Evolutionary conservation across 2,113 vertebrate species (phyloP).

Genomic region (Erpornis zantholeuca): DNA sequence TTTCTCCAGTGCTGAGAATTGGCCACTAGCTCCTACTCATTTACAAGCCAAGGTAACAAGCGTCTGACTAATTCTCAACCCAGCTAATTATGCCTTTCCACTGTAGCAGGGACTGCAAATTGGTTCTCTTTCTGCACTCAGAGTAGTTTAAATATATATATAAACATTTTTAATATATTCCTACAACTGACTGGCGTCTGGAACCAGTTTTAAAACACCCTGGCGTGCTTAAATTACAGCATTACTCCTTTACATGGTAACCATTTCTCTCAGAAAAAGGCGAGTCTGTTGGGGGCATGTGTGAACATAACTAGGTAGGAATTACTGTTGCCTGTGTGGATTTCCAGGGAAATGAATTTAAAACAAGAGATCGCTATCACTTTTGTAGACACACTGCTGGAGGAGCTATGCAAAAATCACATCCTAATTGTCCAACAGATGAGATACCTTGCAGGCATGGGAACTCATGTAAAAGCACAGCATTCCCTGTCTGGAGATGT

Average conservation of each 20-base stretch:
- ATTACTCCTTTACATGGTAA: background rate
- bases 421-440: conserved; percentile 40
- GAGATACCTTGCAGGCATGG: conserved; percentile 1
- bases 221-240: background rate
- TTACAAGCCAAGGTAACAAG: background rate
- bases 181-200: background rate
- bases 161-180: background rate
- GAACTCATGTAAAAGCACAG: background rate
- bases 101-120: background rate
- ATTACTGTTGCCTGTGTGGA: background rate
- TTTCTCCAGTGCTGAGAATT: background rate
- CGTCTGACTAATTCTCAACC: background rate
- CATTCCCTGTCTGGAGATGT: background rate
- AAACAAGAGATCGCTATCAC: background rate
- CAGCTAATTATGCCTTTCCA: background rate
- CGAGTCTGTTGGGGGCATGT: background rate
- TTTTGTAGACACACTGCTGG: background rate
- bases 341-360: conserved; percentile 26
- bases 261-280: background rate
- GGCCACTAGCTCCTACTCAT: background rate
- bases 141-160: background rate
- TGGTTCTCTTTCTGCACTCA: background rate
- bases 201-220: background rate
- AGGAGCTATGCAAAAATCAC: conserved; percentile 41
- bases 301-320: background rate